phyloP scores from a whole-genome alignment of 2,888 invertebrate species.

The Aspidapion aeneum region DNA sequence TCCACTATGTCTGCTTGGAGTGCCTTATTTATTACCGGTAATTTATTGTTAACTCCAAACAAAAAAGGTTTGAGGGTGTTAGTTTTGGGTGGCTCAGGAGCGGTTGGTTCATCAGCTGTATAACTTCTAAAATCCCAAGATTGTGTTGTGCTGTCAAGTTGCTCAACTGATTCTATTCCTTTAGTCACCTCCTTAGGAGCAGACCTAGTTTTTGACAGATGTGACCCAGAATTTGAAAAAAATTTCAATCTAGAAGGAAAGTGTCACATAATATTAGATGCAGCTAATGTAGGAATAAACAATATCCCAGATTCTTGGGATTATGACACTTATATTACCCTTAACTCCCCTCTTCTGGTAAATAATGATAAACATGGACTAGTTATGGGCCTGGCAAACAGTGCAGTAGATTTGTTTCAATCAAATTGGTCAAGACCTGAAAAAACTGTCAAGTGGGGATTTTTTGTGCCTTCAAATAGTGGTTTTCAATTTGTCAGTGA shows the following conservation, averaged over 20 bases:
- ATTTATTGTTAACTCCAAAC: constrained; percentile 46
- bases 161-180: constrained; percentile 65
- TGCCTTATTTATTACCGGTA: constrained; percentile 66
- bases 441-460: constrained; percentile 70
- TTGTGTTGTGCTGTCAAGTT: constrained; percentile 70
- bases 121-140: constrained; percentile 80
- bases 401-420: constrained; percentile 54
- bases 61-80: constrained; percentile 60
- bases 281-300: constrained; percentile 67
- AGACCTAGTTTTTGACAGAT: constrained; percentile 73
- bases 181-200: constrained; percentile 65
- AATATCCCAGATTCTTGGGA: constrained; percentile 55
- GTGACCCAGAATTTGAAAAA: constrained; percentile 55
- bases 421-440: constrained; percentile 51
- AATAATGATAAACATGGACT: constrained; percentile 75
- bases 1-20: constrained; percentile 85
- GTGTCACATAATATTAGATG: constrained; percentile 79
- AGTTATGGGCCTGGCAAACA: constrained; percentile 58
- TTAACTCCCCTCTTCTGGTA: constrained; percentile 76
- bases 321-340: constrained; percentile 71
- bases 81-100: constrained; percentile 87
- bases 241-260: constrained; percentile 59
- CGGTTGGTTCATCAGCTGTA: constrained; percentile 84
- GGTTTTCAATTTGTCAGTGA: constrained; percentile 71
- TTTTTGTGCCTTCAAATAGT: constrained; percentile 66